phyloP scores from a whole-genome alignment of 1,140 invertebrate genomes.

The Eupristina koningsbergeri region DNA sequence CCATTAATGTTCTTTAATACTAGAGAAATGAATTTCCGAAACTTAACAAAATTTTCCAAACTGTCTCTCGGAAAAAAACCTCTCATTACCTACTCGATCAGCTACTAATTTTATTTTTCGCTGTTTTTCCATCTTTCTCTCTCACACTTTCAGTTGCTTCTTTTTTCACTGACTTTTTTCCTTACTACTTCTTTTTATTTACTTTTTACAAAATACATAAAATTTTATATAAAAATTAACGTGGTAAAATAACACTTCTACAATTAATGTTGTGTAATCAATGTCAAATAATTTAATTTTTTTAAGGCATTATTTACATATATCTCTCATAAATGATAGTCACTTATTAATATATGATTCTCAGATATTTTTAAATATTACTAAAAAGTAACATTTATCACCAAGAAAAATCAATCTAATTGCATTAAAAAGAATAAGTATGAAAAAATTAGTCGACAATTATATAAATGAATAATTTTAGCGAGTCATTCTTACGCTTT shows the following conservation, averaged over 20 bases:
- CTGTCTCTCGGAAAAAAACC: neutral
- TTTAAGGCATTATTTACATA: neutral
- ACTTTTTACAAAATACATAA: too few species aligned
- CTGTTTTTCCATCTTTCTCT: neutral
- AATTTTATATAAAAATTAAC: too few species aligned
- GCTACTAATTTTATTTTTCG: neutral
- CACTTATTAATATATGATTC: neutral
- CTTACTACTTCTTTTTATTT: too few species aligned
- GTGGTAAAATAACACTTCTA: neutral
- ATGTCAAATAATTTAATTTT: too few species aligned
- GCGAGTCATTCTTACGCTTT: conserved; percentile 38
- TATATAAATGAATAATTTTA: neutral
- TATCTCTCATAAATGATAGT: neutral
- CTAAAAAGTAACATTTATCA: neutral
- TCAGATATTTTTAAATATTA: neutral
- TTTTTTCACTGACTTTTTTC: too few species aligned
- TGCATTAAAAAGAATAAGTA: neutral
- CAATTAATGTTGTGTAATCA: neutral
- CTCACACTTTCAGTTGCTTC: too few species aligned
- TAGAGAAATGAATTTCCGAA: neutral
- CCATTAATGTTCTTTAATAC: neutral
- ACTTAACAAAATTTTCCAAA: neutral
- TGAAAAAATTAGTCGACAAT: too few species aligned
- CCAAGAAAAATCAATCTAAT: neutral
- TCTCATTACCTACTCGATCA: neutral